These are phyloP conservation scores for Aradophagus sp. DNA, from an alignment of 1,140 invertebrate species.

Conservation along the genomic window DNA sequence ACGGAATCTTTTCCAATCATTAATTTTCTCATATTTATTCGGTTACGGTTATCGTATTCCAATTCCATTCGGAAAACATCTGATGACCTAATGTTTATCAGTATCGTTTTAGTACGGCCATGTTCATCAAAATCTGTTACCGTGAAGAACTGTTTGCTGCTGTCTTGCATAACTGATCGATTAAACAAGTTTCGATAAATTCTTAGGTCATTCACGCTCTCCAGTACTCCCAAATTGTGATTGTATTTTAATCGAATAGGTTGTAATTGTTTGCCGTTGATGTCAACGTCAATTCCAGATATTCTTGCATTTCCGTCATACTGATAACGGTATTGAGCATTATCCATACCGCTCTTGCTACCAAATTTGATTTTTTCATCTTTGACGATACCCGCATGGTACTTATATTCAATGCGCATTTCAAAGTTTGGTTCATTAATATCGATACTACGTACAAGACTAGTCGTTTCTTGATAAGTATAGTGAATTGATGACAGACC, in stretches of 20 bases:
- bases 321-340: slow-evolving; percentile 91
- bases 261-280: slow-evolving; percentile 86
- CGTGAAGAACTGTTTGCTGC: slow-evolving; percentile 89
- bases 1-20: slow-evolving; percentile 84
- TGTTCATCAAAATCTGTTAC: slow-evolving; percentile 90
- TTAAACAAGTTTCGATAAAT: slow-evolving; percentile 91
- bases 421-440: slow-evolving; percentile 91
- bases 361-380: slow-evolving; percentile 90
- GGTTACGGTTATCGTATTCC: slow-evolving; percentile 89
- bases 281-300: slow-evolving; percentile 89
- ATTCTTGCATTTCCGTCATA: slow-evolving; percentile 89
- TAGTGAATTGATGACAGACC: slow-evolving; percentile 91
- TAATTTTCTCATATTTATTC: slow-evolving; percentile 87
- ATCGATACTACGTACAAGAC: slow-evolving; percentile 88
- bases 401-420: slow-evolving; percentile 90
- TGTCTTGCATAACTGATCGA: slow-evolving; percentile 90
- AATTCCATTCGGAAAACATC: slow-evolving; percentile 91
- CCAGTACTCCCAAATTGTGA: slow-evolving; percentile 88
- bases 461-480: slow-evolving; percentile 88
- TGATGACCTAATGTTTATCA: slow-evolving; percentile 89
- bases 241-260: slow-evolving; percentile 87
- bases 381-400: slow-evolving; percentile 91
- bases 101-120: slow-evolving; percentile 84
- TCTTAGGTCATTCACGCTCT: slow-evolving; percentile 88
- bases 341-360: slow-evolving; percentile 87